A percentile compares a stretch with the other conserved stretches of the same genome.
Evolutionary conservation across 2,797 vertebrate species (phyloP).

Genomic region (Sebastes minor): DNA sequence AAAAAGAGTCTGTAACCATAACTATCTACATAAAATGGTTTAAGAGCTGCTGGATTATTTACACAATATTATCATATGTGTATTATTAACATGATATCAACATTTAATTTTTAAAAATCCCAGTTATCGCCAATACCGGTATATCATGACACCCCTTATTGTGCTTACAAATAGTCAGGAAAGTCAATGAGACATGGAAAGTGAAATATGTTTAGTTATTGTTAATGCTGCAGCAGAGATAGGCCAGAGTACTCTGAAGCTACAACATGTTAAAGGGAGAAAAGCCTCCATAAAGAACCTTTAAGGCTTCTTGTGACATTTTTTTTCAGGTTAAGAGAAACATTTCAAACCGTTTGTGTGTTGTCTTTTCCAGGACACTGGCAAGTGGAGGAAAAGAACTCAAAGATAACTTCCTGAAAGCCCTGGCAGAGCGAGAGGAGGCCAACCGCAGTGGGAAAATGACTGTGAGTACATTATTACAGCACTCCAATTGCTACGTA

Average conservation of each 20-base stretch:
- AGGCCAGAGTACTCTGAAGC: slow-evolving; percentile 10
- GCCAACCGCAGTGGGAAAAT: slow-evolving; percentile 85
- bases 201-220: not conserved
- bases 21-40: no score
- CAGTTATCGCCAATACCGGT: no score
- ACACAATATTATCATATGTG: no score
- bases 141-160: not conserved
- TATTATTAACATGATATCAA: no score
- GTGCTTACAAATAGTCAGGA: not conserved
- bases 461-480: slow-evolving; percentile 87
- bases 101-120: no score
- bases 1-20: no score
- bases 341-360: slow-evolving; percentile 79
- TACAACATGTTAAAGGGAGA: slow-evolving; percentile 13
- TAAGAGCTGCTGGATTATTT: no score
- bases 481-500: slow-evolving; percentile 78
- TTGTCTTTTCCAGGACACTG: slow-evolving; percentile 84
- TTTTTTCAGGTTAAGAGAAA: slow-evolving; percentile 65
- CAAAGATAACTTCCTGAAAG: slow-evolving; percentile 87
- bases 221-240: slow-evolving; percentile 13
- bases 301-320: slow-evolving; percentile 55
- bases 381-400: slow-evolving; percentile 86
- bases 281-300: slow-evolving; percentile 60
- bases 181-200: not conserved
- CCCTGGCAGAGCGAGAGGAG: slow-evolving; percentile 87